Percentiles rank a stretch among this genome's conserved stretches.
Conservation (phyloP, 2,888 invertebrate genomes). For the Idaea straminata region DNA sequence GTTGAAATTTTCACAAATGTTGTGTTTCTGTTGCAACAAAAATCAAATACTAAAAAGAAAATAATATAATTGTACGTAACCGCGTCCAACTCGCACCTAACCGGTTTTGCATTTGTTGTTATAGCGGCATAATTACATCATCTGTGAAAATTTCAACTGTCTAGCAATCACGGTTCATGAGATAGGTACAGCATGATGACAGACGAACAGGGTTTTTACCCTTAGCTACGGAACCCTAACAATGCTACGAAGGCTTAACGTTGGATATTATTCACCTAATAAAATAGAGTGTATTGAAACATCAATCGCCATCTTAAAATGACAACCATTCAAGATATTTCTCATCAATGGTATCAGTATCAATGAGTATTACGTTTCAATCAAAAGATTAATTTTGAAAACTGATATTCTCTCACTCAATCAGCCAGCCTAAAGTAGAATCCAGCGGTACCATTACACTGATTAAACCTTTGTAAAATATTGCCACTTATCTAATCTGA, state of each 20-base stretch:
- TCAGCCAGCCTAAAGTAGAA: not conserved
- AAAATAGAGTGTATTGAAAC: not conserved
- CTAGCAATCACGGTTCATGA: too few species aligned
- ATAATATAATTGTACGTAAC: too few species aligned
- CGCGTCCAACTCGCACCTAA: too few species aligned
- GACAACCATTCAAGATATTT: not conserved
- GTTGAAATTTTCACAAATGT: too few species aligned
- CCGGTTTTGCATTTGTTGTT: too few species aligned
- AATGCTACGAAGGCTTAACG: not conserved
- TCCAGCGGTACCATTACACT: not conserved
- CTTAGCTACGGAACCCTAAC: not conserved
- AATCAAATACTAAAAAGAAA: too few species aligned
- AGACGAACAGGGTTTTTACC: too few species aligned
- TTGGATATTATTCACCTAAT: not conserved
- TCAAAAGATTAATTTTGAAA: not conserved
- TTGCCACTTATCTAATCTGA: not conserved
- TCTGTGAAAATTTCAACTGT: too few species aligned
- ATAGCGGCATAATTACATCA: too few species aligned
- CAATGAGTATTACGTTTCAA: not conserved
- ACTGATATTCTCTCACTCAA: not conserved
- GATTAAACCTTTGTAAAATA: constrained; percentile 1
- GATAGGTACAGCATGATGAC: too few species aligned
- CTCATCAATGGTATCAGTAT: not conserved
- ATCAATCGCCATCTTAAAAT: not conserved
- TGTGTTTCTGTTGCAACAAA: too few species aligned